phyloP scores from a whole-genome alignment of 1,140 invertebrate species.

The Nasonia vitripennis region DNA sequence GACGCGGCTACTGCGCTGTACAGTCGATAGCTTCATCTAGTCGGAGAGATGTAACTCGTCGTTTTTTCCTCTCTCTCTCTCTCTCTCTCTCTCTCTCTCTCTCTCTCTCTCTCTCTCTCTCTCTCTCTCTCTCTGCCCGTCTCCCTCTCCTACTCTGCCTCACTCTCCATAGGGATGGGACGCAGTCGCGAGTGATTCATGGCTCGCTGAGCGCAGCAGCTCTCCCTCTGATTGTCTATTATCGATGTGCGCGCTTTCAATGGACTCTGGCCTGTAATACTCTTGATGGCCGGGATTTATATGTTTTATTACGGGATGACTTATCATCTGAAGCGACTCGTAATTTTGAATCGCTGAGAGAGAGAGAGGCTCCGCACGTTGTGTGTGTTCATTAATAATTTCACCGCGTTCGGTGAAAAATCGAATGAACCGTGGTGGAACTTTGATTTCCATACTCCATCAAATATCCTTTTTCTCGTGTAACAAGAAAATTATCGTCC shows the following conservation, averaged over 20 bases:
- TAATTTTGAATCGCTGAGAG: not conserved
- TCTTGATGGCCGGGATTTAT: not conserved
- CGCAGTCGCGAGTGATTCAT: conserved; percentile 45
- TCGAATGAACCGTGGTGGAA: no score
- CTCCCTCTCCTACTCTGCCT: no score
- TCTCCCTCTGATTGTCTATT: conserved; percentile 28
- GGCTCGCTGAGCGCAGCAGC: conserved; percentile 9
- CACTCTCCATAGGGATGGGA: not conserved
- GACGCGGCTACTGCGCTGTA: not conserved
- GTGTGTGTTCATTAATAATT: not conserved
- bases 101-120: not conserved
- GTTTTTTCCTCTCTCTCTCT: not conserved
- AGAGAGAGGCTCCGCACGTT: not conserved
- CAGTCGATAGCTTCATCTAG: conserved; percentile 1
- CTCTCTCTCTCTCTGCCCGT: not conserved
- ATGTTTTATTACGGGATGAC: not conserved
- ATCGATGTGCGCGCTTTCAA: conserved; percentile 9
- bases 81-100: not conserved
- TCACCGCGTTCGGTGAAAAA: not conserved
- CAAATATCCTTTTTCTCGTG: not conserved
- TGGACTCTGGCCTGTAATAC: not conserved
- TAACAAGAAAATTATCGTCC: not conserved
- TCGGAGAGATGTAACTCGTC: not conserved
- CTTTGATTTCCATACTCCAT: no score
- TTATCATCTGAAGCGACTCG: not conserved